A percentile compares a stretch with the other conserved stretches of the same genome.
phyloP scores from a whole-genome alignment of 1,140 invertebrate species.

The Pemphigus obesinymphae region DNA sequence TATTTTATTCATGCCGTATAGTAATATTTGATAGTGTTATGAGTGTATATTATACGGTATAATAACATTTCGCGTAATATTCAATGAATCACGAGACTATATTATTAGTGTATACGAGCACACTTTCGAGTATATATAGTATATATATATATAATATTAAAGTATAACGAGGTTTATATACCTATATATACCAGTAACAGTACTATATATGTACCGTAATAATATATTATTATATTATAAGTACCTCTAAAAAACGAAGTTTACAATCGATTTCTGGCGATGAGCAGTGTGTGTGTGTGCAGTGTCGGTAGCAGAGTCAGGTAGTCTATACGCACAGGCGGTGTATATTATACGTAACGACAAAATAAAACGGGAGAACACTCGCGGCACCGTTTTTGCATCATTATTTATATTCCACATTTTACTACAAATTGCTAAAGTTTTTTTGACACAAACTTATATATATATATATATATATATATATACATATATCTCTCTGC shows the following conservation, averaged over 20 bases:
- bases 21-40: neutral
- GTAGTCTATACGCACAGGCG: too few relatives aligned
- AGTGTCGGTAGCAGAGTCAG: neutral
- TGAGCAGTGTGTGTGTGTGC: neutral
- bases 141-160: neutral
- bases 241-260: neutral
- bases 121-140: neutral
- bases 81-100: conserved; percentile 5
- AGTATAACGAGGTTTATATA: neutral
- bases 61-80: conserved; percentile 6
- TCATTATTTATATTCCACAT: conserved; percentile 29
- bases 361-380: conserved; percentile 32
- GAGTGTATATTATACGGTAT: neutral
- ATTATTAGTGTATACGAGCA: neutral
- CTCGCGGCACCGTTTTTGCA: conserved; percentile 11
- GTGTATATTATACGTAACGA: conserved; percentile 3
- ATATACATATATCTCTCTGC: too few relatives aligned
- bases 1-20: conserved; percentile 14
- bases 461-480: too few relatives aligned
- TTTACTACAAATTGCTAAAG: conserved; percentile 40
- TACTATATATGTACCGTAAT: too few relatives aligned
- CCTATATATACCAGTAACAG: neutral
- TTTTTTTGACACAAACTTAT: conserved; percentile 37
- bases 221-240: too few relatives aligned
- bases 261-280: conserved; percentile 24